Evolutionary conservation across 2,797 vertebrate genomes (phyloP).

Genomic region (Aeoliscus strigatus): DNA sequence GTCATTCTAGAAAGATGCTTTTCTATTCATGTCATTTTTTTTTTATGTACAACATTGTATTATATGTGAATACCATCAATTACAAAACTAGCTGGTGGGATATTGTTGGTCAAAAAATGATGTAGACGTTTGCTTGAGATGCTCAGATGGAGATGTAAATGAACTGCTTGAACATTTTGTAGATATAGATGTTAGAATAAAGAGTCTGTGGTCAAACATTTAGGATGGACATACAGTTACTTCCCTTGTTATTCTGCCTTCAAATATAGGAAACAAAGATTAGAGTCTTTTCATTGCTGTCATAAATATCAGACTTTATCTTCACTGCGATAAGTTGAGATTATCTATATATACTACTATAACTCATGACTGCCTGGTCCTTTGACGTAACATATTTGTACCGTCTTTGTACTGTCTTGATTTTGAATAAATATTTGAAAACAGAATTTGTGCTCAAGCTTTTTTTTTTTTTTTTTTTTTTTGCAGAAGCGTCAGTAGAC

Average conservation of each 20-base stretch:
- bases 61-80: no score
- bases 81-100: no score
- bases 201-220: conserved; percentile 23
- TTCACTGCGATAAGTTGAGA: conserved; percentile 27
- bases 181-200: conserved; percentile 16
- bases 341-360: conserved; percentile 33
- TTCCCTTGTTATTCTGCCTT: conserved; percentile 50
- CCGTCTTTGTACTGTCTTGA: conserved; percentile 71
- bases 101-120: no score
- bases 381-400: conserved; percentile 63
- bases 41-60: no score
- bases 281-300: conserved; percentile 24
- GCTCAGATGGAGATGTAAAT: no score
- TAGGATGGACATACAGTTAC: conserved; percentile 16
- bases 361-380: conserved; percentile 55
- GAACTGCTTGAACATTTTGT: conserved; percentile 29
- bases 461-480: no score
- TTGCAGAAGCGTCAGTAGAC: background rate
- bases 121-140: no score
- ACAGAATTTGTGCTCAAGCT: conserved; percentile 6
- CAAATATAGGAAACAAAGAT: conserved; percentile 43
- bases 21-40: no score
- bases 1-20: conserved; percentile 26
- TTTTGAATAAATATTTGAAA: conserved; percentile 78
- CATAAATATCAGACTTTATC: conserved; percentile 37